These are phyloP conservation scores for Malacosoma neustria DNA, from an alignment of 2,888 invertebrate species.

Conservation along the genomic window DNA sequence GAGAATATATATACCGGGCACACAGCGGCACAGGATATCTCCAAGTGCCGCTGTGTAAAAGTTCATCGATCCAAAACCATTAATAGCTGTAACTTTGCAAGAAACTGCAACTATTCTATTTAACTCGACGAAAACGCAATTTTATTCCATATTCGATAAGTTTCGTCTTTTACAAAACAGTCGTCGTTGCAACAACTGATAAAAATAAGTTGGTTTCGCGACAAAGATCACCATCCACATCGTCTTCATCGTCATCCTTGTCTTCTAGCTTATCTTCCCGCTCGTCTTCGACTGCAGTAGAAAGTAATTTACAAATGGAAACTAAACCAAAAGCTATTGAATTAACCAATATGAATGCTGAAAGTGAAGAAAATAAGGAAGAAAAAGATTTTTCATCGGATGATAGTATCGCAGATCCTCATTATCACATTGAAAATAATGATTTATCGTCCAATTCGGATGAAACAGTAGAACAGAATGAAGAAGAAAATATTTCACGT, in stretches of 20 bases:
- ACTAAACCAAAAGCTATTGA: constrained; percentile 4
- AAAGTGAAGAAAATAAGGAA: constrained; percentile 6
- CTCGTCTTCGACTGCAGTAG: constrained; percentile 2
- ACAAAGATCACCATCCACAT: constrained; percentile 6
- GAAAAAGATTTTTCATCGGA: constrained; percentile 8
- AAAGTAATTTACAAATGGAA: constrained; percentile 5
- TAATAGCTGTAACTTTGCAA: no score
- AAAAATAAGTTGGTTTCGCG: constrained; percentile 7
- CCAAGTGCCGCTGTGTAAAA: no score
- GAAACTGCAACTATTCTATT: no score
- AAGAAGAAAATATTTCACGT: constrained; percentile 4
- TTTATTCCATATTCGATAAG: no score
- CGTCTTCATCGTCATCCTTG: constrained; percentile 2
- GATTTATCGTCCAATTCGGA: constrained; percentile 4
- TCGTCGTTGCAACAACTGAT: no score
- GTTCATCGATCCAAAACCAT: no score
- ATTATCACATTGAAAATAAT: constrained; percentile 7
- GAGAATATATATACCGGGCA: no score
- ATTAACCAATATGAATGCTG: constrained; percentile 6
- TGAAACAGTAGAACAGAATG: constrained; percentile 5
- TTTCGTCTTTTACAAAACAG: no score
- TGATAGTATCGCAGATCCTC: constrained; percentile 7
- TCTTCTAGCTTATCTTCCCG: constrained; percentile 1
- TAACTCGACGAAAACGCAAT: no score
- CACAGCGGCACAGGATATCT: no score